A percentile compares a stretch with the other conserved stretches of the same genome.
phyloP scores from a whole-genome alignment of 2,888 invertebrate genomes.

The Pyrochroa serraticornis region DNA sequence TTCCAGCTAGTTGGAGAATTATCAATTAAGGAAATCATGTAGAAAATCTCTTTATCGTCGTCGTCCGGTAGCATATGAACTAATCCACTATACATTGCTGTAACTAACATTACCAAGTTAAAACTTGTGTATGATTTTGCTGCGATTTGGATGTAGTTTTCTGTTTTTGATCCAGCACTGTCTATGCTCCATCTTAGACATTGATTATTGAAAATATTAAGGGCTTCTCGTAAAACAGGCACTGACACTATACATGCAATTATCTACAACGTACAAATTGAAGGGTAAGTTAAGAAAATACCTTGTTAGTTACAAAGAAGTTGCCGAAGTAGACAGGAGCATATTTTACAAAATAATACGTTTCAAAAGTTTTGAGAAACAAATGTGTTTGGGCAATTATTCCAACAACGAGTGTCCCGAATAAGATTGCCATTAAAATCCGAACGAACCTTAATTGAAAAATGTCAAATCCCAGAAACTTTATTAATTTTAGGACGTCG shows the following conservation, averaged over 20 bases:
- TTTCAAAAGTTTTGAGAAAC: slow-evolving; percentile 3
- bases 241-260: background rate
- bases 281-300: background rate
- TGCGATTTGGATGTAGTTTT: background rate
- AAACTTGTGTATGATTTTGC: background rate
- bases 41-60: slow-evolving; percentile 4
- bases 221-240: background rate
- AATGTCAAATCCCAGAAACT: too few relatives aligned
- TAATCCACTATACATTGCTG: background rate
- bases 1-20: background rate
- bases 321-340: background rate
- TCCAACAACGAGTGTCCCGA: background rate
- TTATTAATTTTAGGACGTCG: too few relatives aligned
- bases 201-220: background rate
- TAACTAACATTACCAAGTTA: background rate
- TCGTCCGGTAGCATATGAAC: slow-evolving; percentile 3
- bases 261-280: background rate
- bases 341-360: slow-evolving; percentile 1
- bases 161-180: too few relatives aligned
- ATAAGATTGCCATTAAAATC: too few relatives aligned
- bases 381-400: background rate
- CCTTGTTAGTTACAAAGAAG: background rate
- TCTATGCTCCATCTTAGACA: too few relatives aligned
- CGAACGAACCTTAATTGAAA: too few relatives aligned
- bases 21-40: background rate